A percentile compares a stretch with the other conserved stretches of the same genome.
Evolutionary conservation across 1,140 invertebrate genomes (phyloP).

Genomic region (Brachionus rotundiformis): DNA sequence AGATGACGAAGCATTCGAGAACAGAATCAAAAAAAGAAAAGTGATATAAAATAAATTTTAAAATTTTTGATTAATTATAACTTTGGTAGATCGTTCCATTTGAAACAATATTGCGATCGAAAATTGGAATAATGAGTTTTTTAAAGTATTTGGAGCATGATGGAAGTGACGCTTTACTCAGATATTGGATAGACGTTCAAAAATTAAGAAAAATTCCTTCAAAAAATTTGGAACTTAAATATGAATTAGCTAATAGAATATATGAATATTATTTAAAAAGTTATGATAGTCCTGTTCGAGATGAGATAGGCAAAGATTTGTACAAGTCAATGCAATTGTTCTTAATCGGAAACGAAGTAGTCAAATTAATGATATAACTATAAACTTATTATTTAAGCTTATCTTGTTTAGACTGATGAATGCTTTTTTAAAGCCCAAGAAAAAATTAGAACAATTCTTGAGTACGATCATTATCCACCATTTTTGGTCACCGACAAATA

Average conservation of each 20-base stretch:
- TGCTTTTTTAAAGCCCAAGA: constrained; percentile 84
- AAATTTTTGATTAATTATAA: constrained; percentile 42
- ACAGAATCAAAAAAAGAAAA: constrained; percentile 55
- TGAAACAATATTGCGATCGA: constrained; percentile 2
- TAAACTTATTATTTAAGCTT: not conserved
- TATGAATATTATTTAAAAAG: constrained; percentile 78
- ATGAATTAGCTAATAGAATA: constrained; percentile 83
- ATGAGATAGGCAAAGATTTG: constrained; percentile 59
- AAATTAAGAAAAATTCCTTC: constrained; percentile 69
- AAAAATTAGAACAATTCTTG: constrained; percentile 74
- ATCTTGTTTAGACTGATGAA: constrained; percentile 71
- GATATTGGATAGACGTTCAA: constrained; percentile 84
- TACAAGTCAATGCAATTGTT: constrained; percentile 83
- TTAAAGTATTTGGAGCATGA: constrained; percentile 34
- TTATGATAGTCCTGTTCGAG: constrained; percentile 56
- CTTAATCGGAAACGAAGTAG: constrained; percentile 75
- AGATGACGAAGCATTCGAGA: constrained; percentile 54
- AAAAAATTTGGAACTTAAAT: constrained; percentile 68
- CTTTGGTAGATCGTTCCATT: constrained; percentile 40
- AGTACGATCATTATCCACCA: constrained; percentile 83
- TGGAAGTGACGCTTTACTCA: constrained; percentile 54
- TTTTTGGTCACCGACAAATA: constrained; percentile 83
- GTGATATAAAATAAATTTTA: constrained; percentile 53
- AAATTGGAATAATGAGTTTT: not conserved
- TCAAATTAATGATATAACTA: constrained; percentile 43